Evolutionary conservation across 2,888 invertebrate species (phyloP), one percentile per base, ranked within the genome.

Genomic region (Agrypnus murinus): DNA sequence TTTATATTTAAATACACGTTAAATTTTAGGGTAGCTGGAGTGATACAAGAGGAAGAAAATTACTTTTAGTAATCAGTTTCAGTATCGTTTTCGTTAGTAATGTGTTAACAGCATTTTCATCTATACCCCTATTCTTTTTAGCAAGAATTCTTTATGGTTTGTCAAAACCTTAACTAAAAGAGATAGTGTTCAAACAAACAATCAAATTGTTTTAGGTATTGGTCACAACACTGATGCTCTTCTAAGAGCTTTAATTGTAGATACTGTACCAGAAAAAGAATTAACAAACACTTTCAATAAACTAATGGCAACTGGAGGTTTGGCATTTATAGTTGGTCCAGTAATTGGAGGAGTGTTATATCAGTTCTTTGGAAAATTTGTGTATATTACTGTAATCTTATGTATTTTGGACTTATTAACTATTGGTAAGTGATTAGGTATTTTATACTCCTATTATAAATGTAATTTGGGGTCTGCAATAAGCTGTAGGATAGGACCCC

Each of bases 281-380:
- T 90, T 90, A 75, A 86, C 88, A 0, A 82, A 82, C 36, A 88
- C 89, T 57, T 89, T 89, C 82, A 91, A 91, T 8, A 88, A 87
- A 78, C 89, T 92, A 84, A 90, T 89, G 73, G 90, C 92, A 0
- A 88, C 90, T 65, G 89, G 90, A 31, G 90, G 89, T 69, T 83
- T 88, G 45, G 91, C 92, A 0, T 91, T 92, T 72, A 90, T 91
- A 14, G 64, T 92, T n/a, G 92, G 91, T 0, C 92, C 92, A 7
- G 81, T 89, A 5, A 85, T 92, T 55, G 91, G 92, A 9, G 92
- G 92, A 0, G 89, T 91, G 78, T 81, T 91, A 55, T 84, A 84
- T 14, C 89, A 90, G 77, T 69, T 78, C 12, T 78, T 83, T 32
- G 78, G 86, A 81, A 90, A 90, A 45, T 90, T 90, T 77, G 79